Base-by-base conservation (phyloP, 2,888 invertebrate genomes). In the Calameuta pallipes region DNA sequence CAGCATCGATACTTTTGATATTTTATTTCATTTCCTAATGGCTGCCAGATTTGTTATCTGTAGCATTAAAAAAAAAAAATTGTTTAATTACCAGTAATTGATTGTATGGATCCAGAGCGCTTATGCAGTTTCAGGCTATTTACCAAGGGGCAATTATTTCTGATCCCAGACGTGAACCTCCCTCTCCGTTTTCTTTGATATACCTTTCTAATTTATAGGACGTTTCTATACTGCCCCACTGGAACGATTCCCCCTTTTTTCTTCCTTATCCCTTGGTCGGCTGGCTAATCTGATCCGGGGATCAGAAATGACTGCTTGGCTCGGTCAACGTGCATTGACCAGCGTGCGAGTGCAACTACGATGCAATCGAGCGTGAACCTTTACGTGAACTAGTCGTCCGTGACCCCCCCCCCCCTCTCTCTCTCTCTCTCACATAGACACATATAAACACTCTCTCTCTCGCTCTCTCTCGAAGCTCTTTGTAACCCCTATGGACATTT, bases 341-440 rank as follows among this genome's bases (percentile, higher is more conserved):
- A 85, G 81, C 85, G 76, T 77, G 75, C 70, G 74, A 74, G 80
- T 56, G 70, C 33, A 73, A 73, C 76, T 79, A 37, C 76, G 79
- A 83, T 83, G 84, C 87, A 87, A 81, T 86, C 83, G 85, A 89
- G 89, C 89, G 87, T 90, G 89, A 90, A 87, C 87, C 89, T 87
- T 87, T 86, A 87, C 87, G 85, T 86, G 85, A 84, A 78, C 86
- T 85, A 89, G 86, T 89, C 90, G 89, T 84, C 89, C 89, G 85
- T 90, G 88, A 88, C 89, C 87, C 89, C 87, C 87, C 85, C 84
- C 11, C 0, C 30, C 4, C 31, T 36, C 36, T 36, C 3, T 36
- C 36, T 1, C 12, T 36, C 36, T 36, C 36, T 0, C 30, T 1
- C n/a, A 3, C 36, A 11, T 11, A 36, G 11, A 11, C 11, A 4